Evolutionary conservation across 2,888 invertebrate species (phyloP).

Genomic region (Steinernema hermaphroditum): DNA sequence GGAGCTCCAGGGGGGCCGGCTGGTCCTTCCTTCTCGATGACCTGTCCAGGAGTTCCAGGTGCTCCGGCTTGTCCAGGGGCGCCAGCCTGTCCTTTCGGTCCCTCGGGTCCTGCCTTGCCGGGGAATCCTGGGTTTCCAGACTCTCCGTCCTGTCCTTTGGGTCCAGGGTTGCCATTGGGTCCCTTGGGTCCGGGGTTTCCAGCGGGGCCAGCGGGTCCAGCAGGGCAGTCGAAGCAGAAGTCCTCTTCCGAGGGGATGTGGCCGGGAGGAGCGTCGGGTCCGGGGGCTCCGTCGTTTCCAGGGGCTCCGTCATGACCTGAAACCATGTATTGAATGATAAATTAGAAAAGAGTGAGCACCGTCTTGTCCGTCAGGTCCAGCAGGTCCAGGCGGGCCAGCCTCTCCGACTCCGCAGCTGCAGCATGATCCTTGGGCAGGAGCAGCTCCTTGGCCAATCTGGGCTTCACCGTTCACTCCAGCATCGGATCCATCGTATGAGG

Average conservation of each 20-base stretch:
- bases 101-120: conserved; percentile 33
- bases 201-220: conserved; percentile 51
- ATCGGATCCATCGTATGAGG: conserved; percentile 35
- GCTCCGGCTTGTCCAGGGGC: too few relatives aligned
- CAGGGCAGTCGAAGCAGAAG: conserved; percentile 39
- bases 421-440: conserved; percentile 43
- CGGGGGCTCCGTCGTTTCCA: conserved; percentile 51
- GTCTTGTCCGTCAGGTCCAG: conserved; percentile 9
- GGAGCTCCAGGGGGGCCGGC: too few relatives aligned
- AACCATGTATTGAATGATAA: too few relatives aligned
- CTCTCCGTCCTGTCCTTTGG: conserved; percentile 40
- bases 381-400: conserved; percentile 10
- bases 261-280: conserved; percentile 53
- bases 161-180: conserved; percentile 49
- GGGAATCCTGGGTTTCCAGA: conserved; percentile 43
- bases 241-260: conserved; percentile 32
- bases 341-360: too few relatives aligned
- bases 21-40: too few relatives aligned
- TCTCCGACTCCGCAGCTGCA: conserved; percentile 46
- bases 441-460: conserved; percentile 30
- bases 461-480: background rate
- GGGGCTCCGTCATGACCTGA: conserved; percentile 40
- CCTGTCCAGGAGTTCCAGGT: too few relatives aligned
- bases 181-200: conserved; percentile 51
- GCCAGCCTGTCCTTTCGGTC: too few relatives aligned